Base-by-base conservation (phyloP, 1,140 invertebrate species). In the Dendroctonus ponderosae region DNA sequence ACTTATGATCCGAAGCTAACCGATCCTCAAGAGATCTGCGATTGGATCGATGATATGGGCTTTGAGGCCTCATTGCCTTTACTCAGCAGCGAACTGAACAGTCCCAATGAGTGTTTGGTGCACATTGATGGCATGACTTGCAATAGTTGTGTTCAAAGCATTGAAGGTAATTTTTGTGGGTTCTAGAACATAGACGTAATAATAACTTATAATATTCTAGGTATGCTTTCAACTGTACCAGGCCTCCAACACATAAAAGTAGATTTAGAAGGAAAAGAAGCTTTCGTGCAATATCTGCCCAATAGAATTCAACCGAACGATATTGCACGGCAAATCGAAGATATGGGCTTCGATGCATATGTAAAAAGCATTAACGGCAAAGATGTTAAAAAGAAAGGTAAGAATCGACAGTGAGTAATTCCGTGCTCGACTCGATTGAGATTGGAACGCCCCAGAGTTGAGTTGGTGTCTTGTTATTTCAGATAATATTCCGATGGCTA, bases 101-200 rank as follows among this genome's bases (percentile, higher is more conserved):
- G 15, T 56, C 42, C 50, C 7, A 11, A 6, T 51, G 6, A 62
- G 46, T 75, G 75, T 65, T 41, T 59, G 8, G 83, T 91, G 59
- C 79, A 83, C 9, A 84, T 93, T 7, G 80, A 85, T 46, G 91
- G 91, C 56, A 93, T 94, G 91, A 93, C 90, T 0, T 94, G 91
- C 68, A 84, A 87, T 71, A 90, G 89, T 46, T 94, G 91, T 72
- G 91, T 93, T 38, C 86, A 87, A 62, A 90, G 84, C 72, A 93
- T 93, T 54, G 86, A 91, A 77, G 84, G 86, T 82, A 78, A 42
- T 1, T n/a, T 53, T 41, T 60, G 14, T 48, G 38, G 6, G 41
- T 59, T 53, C 15, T 7, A n/a, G 7, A n/a, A 8, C 15, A 15
- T 15, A 0, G 7, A 15, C 11, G 0, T n/a, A 0, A n/a, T 39